A percentile compares a stretch with the other conserved stretches of the same genome.
Conservation (phyloP, 2,797 vertebrate genomes). For the Natrix natrix region DNA sequence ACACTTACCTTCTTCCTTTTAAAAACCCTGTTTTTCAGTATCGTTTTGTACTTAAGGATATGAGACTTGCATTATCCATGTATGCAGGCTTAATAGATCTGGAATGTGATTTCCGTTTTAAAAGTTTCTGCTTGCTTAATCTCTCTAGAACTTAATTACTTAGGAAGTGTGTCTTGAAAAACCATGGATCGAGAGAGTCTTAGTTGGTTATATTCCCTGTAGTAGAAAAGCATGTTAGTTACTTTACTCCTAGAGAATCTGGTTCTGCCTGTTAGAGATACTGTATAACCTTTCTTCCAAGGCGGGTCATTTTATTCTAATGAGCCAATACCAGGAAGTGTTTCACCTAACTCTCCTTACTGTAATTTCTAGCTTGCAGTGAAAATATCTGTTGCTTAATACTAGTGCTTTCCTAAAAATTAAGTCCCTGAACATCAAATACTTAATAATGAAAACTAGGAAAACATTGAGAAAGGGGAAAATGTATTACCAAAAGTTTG, state of each 20-base stretch:
- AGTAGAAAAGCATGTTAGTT: constrained; percentile 58
- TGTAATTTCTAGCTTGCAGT: constrained; percentile 2
- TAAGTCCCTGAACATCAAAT: background rate
- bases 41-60: constrained; percentile 38
- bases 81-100: constrained; percentile 11
- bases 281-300: constrained; percentile 70
- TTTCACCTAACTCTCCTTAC: constrained; percentile 49
- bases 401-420: background rate
- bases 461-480: background rate
- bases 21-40: constrained; percentile 27
- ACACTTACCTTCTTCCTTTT: constrained; percentile 64
- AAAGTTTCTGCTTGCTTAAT: constrained; percentile 54
- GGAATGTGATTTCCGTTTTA: constrained; percentile 31
- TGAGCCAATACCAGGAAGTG: constrained; percentile 66
- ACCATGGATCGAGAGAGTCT: constrained; percentile 48
- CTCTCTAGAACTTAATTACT: constrained; percentile 34
- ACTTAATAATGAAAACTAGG: background rate
- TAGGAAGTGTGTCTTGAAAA: constrained; percentile 37
- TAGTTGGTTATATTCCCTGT: constrained; percentile 44
- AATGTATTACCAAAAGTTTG: background rate
- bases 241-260: constrained; percentile 76
- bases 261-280: constrained; percentile 73
- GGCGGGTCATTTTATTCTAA: constrained; percentile 61
- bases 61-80: constrained; percentile 28
- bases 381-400: constrained; percentile 14